A percentile compares a stretch with the other conserved stretches of the same genome.
Conservation (phyloP, 2,797 vertebrate genomes). For the Novumbra hubbsi region DNA sequence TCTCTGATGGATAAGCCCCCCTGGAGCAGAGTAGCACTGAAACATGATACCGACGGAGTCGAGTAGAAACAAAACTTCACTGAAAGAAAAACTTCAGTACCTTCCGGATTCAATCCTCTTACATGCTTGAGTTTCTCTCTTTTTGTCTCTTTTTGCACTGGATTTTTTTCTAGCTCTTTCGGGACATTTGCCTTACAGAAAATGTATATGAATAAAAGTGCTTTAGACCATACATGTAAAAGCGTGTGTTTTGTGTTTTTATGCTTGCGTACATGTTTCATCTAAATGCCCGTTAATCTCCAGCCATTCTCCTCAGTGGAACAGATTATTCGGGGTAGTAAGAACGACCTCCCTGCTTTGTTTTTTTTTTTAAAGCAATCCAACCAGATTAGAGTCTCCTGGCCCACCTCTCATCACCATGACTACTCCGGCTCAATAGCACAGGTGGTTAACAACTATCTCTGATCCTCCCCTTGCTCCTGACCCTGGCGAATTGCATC, state of each 20-base stretch:
- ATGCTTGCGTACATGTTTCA: neutral
- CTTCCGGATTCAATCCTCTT: conserved; percentile 36
- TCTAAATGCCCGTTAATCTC: conserved; percentile 20
- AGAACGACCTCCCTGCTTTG: conserved; percentile 42
- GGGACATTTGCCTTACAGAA: conserved; percentile 33
- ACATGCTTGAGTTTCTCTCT: conserved; percentile 8
- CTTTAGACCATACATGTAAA: no score
- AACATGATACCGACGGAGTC: conserved; percentile 65
- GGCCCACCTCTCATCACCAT: conserved; percentile 50
- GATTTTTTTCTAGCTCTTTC: conserved; percentile 54
- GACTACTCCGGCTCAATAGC: conserved; percentile 30
- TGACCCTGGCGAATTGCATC: conserved; percentile 29
- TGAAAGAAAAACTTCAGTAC: conserved; percentile 40
- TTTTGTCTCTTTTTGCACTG: conserved; percentile 28
- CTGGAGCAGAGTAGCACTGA: conserved; percentile 45
- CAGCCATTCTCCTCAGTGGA: conserved; percentile 37
- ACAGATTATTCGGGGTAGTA: conserved; percentile 36
- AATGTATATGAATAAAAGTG: no score
- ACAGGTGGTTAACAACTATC: conserved; percentile 34
- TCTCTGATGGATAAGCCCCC: conserved; percentile 50
- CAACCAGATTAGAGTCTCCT: conserved; percentile 48
- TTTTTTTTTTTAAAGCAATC: conserved; percentile 69
- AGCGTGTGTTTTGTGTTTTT: neutral
- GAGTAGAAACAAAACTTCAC: conserved; percentile 62
- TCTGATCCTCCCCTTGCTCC: conserved; percentile 19